Evolutionary conservation across 2,797 vertebrate genomes (phyloP).

Genomic region (Crenuchus spilurus): DNA sequence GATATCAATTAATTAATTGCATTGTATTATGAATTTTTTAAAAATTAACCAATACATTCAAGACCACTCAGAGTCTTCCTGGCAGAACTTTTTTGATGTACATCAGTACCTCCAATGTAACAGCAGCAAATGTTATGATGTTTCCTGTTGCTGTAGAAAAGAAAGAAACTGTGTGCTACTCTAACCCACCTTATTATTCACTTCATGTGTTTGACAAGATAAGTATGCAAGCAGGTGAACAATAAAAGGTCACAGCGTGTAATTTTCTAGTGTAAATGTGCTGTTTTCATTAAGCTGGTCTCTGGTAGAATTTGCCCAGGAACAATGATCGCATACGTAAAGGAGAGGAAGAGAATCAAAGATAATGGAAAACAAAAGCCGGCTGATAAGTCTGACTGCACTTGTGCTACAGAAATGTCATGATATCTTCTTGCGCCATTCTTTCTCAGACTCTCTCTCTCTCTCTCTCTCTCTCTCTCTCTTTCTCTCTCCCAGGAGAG

Average conservation of each 20-base stretch:
- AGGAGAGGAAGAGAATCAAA: background rate
- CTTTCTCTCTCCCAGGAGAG: constrained; percentile 13
- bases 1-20: too few relatives aligned
- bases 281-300: background rate
- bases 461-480: background rate
- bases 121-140: too few relatives aligned
- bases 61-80: too few relatives aligned
- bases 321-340: background rate
- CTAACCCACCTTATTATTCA: background rate
- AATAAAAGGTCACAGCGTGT: background rate
- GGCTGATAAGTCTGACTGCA: background rate
- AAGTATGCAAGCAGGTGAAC: background rate
- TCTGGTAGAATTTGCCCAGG: background rate
- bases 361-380: background rate
- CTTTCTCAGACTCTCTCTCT: background rate
- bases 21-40: too few relatives aligned
- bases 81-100: too few relatives aligned
- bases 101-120: too few relatives aligned
- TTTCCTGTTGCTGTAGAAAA: too few relatives aligned
- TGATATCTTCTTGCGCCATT: background rate
- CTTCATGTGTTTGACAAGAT: background rate
- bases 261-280: background rate
- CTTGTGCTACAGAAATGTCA: background rate
- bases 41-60: too few relatives aligned
- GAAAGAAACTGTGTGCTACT: background rate